Evolutionary conservation across 2,888 invertebrate genomes (phyloP).

Genomic region (Frankliniella intonsa): DNA sequence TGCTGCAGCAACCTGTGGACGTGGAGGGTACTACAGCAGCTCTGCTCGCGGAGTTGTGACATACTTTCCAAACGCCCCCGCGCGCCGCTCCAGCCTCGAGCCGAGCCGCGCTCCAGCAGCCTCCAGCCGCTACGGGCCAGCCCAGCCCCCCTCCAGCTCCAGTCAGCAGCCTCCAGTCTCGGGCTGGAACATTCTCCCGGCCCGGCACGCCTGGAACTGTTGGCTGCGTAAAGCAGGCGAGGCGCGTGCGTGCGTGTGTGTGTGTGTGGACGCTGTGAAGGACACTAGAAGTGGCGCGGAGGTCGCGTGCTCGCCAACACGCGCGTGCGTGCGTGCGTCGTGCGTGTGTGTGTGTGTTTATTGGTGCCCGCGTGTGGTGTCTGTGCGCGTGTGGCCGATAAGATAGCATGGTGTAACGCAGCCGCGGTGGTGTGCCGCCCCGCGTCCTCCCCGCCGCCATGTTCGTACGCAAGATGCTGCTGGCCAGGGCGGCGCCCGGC

Average conservation of each 20-base stretch:
- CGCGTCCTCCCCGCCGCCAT: background rate
- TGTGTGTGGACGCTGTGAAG: too few relatives aligned
- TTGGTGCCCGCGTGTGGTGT: background rate
- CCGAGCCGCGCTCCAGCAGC: too few relatives aligned
- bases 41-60: background rate
- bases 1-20: background rate
- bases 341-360: background rate
- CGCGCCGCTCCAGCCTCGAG: background rate
- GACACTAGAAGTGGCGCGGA: too few relatives aligned
- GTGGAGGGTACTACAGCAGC: background rate
- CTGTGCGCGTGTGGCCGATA: background rate
- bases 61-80: conserved; percentile 22
- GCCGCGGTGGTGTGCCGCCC: background rate
- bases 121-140: too few relatives aligned
- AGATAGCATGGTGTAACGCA: background rate
- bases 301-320: background rate
- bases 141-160: background rate
- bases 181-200: background rate
- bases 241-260: too few relatives aligned
- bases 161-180: background rate
- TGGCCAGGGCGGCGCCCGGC: background rate
- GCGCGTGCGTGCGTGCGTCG: background rate
- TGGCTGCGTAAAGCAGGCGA: too few relatives aligned
- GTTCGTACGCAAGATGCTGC: conserved; percentile 15
- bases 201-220: background rate